These are phyloP conservation scores for Gonatopus flavifemur DNA, from an alignment of 1,140 invertebrate genomes.

Conservation along the genomic window DNA sequence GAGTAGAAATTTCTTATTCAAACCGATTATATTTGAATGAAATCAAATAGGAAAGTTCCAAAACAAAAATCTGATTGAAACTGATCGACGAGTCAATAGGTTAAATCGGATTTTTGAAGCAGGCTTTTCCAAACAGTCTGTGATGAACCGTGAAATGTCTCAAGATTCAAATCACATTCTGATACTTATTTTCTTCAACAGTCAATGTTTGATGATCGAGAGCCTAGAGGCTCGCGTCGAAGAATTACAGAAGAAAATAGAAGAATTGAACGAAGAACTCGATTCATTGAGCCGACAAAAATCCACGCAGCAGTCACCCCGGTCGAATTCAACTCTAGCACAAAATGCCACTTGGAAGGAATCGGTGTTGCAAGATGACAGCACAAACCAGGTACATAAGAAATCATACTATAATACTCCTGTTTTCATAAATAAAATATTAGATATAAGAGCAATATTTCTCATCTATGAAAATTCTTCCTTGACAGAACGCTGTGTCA, in stretches of 20 bases:
- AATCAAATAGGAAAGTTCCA: too few species aligned
- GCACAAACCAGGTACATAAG: conserved; percentile 42
- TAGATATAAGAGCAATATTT: not conserved
- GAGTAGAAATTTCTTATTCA: too few species aligned
- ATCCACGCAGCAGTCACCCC: conserved; percentile 21
- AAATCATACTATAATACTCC: not conserved
- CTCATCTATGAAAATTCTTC: not conserved
- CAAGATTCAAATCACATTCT: too few species aligned
- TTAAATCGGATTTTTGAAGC: too few species aligned
- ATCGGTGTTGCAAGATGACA: conserved; percentile 43
- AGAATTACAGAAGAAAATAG: conserved; percentile 76
- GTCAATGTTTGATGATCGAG: conserved; percentile 73
- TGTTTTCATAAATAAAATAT: conserved; percentile 6
- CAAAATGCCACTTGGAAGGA: conserved; percentile 32
- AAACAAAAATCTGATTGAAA: too few species aligned
- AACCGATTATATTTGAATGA: too few species aligned
- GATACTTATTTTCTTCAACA: too few species aligned
- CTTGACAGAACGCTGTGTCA: conserved; percentile 35
- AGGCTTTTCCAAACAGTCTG: too few species aligned
- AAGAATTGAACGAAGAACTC: conserved; percentile 64
- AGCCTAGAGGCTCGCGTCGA: conserved; percentile 77
- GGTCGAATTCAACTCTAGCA: too few species aligned
- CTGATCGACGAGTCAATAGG: too few species aligned
- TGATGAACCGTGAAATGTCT: too few species aligned
- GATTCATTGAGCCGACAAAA: conserved; percentile 42